These are phyloP conservation scores for Glossophaga mutica DNA, from an alignment of 2,797 vertebrate genomes.

Conservation along the genomic window DNA sequence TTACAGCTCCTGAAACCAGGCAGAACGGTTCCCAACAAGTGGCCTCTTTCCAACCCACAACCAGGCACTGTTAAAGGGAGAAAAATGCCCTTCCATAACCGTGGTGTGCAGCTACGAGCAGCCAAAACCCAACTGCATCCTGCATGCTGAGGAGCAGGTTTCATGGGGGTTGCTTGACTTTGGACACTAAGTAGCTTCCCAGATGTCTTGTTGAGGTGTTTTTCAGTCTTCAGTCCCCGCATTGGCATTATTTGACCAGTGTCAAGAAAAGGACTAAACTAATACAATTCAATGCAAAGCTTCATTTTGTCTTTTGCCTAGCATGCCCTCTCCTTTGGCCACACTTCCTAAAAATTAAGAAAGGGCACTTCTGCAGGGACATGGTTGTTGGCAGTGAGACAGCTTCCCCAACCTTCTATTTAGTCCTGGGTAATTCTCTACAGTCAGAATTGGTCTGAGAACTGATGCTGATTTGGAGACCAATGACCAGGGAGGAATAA, in stretches of 20 bases:
- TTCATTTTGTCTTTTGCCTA: background rate
- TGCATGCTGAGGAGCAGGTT: background rate
- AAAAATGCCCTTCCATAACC: background rate
- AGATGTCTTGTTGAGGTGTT: background rate
- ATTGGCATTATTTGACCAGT: background rate
- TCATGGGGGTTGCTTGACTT: background rate
- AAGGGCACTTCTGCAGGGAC: background rate
- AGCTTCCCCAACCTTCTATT: background rate
- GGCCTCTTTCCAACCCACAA: background rate
- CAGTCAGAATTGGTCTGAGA: background rate
- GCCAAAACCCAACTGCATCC: background rate
- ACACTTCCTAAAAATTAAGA: background rate
- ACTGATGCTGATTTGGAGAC: background rate
- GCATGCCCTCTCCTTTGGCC: background rate
- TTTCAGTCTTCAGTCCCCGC: background rate
- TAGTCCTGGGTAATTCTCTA: background rate
- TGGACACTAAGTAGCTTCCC: background rate
- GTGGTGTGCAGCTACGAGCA: background rate
- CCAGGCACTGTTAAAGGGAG: background rate
- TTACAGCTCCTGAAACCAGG: no score
- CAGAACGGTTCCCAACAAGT: no score
- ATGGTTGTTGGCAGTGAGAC: background rate
- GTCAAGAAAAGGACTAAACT: background rate
- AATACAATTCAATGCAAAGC: background rate
- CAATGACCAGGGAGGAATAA: background rate